Conservation (phyloP, 1,140 invertebrate genomes). For the Globodera rostochiensis region DNA sequence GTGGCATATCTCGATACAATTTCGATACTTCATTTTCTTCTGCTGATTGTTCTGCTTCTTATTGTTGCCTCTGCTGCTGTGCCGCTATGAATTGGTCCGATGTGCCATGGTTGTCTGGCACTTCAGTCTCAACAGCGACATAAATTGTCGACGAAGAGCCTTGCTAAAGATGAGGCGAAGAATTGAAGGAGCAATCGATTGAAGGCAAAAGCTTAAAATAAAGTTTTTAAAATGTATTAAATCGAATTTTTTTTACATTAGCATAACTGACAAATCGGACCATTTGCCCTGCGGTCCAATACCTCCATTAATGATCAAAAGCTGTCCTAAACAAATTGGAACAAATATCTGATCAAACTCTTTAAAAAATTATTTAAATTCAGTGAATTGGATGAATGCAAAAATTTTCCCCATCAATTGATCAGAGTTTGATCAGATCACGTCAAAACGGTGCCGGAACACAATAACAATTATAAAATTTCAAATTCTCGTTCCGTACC, state of each 20-base stretch:
- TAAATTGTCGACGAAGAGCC: slow-evolving; percentile 12
- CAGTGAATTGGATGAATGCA: too few relatives aligned
- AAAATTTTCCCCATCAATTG: too few relatives aligned
- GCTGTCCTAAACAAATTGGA: slow-evolving; percentile 16
- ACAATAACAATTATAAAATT: too few relatives aligned
- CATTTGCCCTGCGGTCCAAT: slow-evolving; percentile 21
- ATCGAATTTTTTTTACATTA: not conserved
- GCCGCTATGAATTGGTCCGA: too few relatives aligned
- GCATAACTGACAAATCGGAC: slow-evolving; percentile 25
- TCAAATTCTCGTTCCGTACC: not conserved
- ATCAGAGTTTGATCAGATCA: too few relatives aligned
- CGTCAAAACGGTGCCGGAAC: too few relatives aligned
- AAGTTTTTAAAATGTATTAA: not conserved
- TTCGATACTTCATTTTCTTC: too few relatives aligned
- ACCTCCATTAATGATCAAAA: slow-evolving; percentile 20
- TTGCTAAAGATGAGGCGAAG: slow-evolving; percentile 26
- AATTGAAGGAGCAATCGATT: slow-evolving; percentile 27
- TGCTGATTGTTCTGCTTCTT: too few relatives aligned
- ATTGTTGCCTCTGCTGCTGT: too few relatives aligned
- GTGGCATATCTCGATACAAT: too few relatives aligned
- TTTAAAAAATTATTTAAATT: too few relatives aligned
- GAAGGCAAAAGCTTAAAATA: slow-evolving; percentile 17
- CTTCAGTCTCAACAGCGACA: not conserved
- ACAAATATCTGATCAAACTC: not conserved
- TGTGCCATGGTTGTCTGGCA: not conserved